Base-by-base conservation (phyloP, 2,888 invertebrate species). In the Sesia apiformis region DNA sequence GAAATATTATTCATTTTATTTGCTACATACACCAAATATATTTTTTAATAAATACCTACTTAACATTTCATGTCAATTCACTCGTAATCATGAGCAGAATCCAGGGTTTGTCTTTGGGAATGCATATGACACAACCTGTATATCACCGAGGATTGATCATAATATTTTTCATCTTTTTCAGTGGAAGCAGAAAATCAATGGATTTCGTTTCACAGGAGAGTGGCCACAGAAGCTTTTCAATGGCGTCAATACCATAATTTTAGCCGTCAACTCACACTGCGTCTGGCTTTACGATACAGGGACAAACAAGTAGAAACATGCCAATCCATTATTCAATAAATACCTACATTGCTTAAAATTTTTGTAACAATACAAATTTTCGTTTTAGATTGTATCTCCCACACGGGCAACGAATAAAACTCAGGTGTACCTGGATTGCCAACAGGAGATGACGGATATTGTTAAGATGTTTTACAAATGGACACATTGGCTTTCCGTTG, bases 181-280 rank as follows among this genome's bases (percentile, higher is more conserved):
- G 67, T 57, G 1, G 66, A 65, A 53, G 56, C 59, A 5, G 66
- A 71, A 38, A 73, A 74, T 43, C 67, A 65, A 4, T 89, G 86
- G 89, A 8, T 56, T 6, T 58, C 57, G 4, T 84, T 78, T 56
- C 74, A 77, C 57, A 75, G 75, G 54, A 76, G 75, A 63, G 65
- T 81, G 23, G 59, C 70, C 3, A 75, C 73, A 3, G 88, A 89
- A 62, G 77, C 79, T 2, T 57, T 84, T 5, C 86, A 88, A 58
- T 88, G 88, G 89, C 76, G 80, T 39, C 86, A 89, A 54, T 88
- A 88, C 60, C 81, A 82, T 53, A 69, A 68, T 49, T 88, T 87
- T 58, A 85, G 82, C 56, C 71, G 74, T 4, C 79, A 81, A 56
- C 70, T 86, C 4, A 77, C 78, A 0, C 55, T 73, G 50, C 74